A percentile compares a stretch with the other conserved stretches of the same genome.
phyloP scores from a whole-genome alignment of 2,888 invertebrate species.

The Dendrolimus houi region DNA sequence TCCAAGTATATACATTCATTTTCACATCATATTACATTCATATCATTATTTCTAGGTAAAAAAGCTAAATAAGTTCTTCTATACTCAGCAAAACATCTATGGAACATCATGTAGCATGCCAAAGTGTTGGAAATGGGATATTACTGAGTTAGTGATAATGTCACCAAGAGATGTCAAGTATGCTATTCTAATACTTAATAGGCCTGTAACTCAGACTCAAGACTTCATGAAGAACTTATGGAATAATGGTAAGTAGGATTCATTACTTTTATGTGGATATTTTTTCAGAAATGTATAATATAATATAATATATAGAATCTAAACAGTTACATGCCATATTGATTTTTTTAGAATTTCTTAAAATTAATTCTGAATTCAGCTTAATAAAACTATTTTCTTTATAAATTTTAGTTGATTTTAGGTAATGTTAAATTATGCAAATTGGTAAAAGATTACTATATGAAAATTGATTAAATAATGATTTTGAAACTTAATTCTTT shows the following conservation, averaged over 20 bases:
- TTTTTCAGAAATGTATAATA: background rate
- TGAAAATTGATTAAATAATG: no score
- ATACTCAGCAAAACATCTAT: constrained; percentile 27
- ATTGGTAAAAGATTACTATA: no score
- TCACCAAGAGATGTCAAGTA: constrained; percentile 48
- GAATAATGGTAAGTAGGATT: constrained; percentile 77
- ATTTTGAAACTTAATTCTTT: no score
- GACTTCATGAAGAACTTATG: constrained; percentile 76
- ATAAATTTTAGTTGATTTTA: no score
- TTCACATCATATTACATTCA: no score
- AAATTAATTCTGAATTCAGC: no score
- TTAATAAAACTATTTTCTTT: no score
- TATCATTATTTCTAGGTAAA: constrained; percentile 23
- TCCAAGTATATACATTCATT: no score
- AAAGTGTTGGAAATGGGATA: constrained; percentile 45
- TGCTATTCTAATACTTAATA: constrained; percentile 81
- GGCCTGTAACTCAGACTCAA: constrained; percentile 71
- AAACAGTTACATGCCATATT: no score
- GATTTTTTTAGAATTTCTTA: no score
- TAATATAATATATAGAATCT: no score
- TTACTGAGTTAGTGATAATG: constrained; percentile 22
- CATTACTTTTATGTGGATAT: background rate
- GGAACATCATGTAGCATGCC: constrained; percentile 22
- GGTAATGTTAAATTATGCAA: no score
- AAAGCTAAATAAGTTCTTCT: constrained; percentile 27